Percentiles rank a stretch among this genome's conserved stretches.
Evolutionary conservation across 2,113 vertebrate species (phyloP).

Genomic region (Dicentrarchus labrax): DNA sequence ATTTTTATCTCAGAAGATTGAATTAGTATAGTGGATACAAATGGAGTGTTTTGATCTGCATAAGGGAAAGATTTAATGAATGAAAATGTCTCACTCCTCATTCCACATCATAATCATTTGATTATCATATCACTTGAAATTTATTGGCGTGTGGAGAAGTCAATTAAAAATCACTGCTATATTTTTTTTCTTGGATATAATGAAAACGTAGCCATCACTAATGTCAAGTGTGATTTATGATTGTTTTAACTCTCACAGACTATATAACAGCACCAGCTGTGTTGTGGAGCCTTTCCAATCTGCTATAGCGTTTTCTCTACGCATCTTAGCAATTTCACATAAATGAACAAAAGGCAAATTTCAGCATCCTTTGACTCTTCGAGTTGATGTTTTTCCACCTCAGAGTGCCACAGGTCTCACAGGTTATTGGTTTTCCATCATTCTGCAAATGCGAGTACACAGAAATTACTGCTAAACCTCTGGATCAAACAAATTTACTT

Average conservation of each 20-base stretch:
- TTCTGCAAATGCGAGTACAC: not conserved
- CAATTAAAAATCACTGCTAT: not conserved
- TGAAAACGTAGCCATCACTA: not conserved
- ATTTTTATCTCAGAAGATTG: too few relatives aligned
- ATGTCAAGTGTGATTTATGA: not conserved
- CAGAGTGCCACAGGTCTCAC: not conserved
- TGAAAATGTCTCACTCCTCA: not conserved
- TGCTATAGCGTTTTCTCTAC: not conserved
- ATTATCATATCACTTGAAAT: not conserved
- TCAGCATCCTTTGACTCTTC: slow-evolving; percentile 10
- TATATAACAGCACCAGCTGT: not conserved
- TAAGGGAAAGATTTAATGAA: not conserved
- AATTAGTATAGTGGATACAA: not conserved
- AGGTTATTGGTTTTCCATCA: slow-evolving; percentile 9
- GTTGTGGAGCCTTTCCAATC: not conserved
- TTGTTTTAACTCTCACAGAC: not conserved
- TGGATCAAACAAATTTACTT: not conserved
- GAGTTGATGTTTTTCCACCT: not conserved
- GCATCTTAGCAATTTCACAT: slow-evolving; percentile 7
- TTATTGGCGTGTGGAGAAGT: not conserved
- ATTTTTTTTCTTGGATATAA: not conserved
- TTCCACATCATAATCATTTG: not conserved
- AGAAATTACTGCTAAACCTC: slow-evolving; percentile 1
- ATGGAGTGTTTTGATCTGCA: not conserved
- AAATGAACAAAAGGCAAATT: not conserved